Percentiles rank a stretch among this genome's conserved stretches.
Evolutionary conservation across 2,888 invertebrate species (phyloP).

Genomic region (Magallana nippona): DNA sequence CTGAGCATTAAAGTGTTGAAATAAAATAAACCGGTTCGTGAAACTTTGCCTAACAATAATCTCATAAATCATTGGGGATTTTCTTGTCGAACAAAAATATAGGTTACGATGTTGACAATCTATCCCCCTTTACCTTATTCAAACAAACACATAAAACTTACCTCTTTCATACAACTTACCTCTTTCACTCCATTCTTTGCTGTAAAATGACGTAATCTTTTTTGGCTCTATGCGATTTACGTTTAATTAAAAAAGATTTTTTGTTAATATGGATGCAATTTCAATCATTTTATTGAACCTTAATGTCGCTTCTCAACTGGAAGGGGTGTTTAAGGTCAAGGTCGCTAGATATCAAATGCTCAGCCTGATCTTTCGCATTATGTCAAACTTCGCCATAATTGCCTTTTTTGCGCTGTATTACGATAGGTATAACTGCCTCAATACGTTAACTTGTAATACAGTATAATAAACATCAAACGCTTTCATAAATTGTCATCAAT

Average conservation of each 20-base stretch:
- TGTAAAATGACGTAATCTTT: conserved; percentile 1
- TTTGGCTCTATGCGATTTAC: not conserved
- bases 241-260: conserved; percentile 2
- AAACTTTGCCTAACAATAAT: conserved; percentile 17
- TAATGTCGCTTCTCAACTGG: not conserved
- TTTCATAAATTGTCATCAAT: conserved; percentile 14
- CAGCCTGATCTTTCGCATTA: not conserved
- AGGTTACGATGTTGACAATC: conserved; percentile 14
- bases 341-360: not conserved
- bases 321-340: not conserved
- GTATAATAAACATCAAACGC: conserved; percentile 10
- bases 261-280: conserved; percentile 19
- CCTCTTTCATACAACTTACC: not conserved
- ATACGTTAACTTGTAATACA: conserved; percentile 15
- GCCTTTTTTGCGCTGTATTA: not conserved
- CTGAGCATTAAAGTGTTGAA: not conserved
- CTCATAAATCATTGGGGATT: conserved; percentile 29
- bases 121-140: not conserved
- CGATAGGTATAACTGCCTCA: not conserved
- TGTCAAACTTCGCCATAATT: not conserved
- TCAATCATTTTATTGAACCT: not conserved
- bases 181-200: not conserved
- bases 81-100: conserved; percentile 24
- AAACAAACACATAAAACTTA: not conserved
- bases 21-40: not conserved